Evolutionary conservation across 2,113 vertebrate genomes (phyloP).

Genomic region (Felis catus): F.catus_Fca126_mat1.0 CM031415.1:2686501-2687000

Average conservation of each 20-base stretch:
- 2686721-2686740: neutral
- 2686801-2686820: neutral
- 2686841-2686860: rapidly evolving
- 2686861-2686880: neutral
- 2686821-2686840: rapidly evolving
- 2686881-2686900: neutral
- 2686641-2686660: neutral
- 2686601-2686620: neutral
- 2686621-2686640: neutral
- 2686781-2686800: neutral
- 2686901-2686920: neutral
- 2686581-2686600: neutral
- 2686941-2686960: no score
- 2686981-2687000: neutral
- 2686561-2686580: neutral
- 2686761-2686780: neutral
- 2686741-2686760: no score
- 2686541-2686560: neutral
- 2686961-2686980: no score
- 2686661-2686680: neutral
- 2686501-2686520: no score
- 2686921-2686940: no score
- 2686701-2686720: neutral
- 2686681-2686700: neutral
- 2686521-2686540: no score